Base-by-base conservation (phyloP, 2,113 vertebrate genomes). In the Dipodomys ordii region DNA sequence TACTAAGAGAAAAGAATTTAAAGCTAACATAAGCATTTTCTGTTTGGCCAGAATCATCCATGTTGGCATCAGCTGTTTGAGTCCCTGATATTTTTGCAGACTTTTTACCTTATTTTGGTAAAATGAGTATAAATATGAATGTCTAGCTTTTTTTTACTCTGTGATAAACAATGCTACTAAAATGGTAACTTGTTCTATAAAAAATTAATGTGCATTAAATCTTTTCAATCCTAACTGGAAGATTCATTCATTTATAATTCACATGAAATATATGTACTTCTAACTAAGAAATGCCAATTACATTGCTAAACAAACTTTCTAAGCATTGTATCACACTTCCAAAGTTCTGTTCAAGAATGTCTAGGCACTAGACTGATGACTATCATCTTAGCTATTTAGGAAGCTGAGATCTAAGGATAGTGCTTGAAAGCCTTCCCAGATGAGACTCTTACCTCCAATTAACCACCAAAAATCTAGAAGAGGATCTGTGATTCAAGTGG, bases 21-120 rank as follows among this genome's bases (percentile, higher is more conserved):
- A 80, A 86, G 83, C 9, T 65, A 88, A 90, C 65, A 32, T 94
- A 84, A 87, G 76, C 57, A 77, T 28, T 94, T 92, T 93, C 78
- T 93, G 73, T 91, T 95, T 95, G 53, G 22, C 30, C 67, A 84
- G 76, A 90, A 87, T 13, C 89, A 79, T 78, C 3, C 87, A 53
- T 81, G 92, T 80, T 94, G 27, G 23, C 32, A 74, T 83, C n/a
- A 68, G 10, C 91, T 89, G 78, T 74, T 32, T 88, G 49, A 93
- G 30, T 53, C 71, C 87, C 67, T 86, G 57, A 18, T 68, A 20
- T 88, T 30, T 95, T 83, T 86, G 68, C 92, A 81, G 44, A 92
- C 83, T 44, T 72, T 92, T 68, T 39, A 65, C 74, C 39, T 92
- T 85, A 13, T 25, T 83, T 94, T 94, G 53, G 27, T 91, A 72